Evolutionary conservation across 2,888 invertebrate species (phyloP).

Genomic region (Crossocerus cetratus): DNA sequence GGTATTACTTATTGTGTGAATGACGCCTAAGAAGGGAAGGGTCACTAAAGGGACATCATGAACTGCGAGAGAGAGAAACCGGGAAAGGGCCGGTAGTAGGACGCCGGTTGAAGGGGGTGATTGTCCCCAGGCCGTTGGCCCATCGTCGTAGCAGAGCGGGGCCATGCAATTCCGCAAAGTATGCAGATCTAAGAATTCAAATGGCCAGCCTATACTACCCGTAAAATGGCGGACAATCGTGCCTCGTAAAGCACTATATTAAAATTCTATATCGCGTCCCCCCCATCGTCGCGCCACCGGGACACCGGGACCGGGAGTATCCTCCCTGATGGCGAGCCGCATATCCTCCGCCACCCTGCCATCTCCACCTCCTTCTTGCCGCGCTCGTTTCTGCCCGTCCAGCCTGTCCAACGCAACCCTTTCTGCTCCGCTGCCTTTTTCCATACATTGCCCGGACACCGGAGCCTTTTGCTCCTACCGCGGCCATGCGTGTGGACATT

Average conservation of each 20-base stretch:
- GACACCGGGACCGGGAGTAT: conserved; percentile 38
- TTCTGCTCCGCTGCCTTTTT: conserved; percentile 33
- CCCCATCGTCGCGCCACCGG: conserved; percentile 27
- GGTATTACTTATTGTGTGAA: too few relatives aligned
- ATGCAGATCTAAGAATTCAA: conserved; percentile 77
- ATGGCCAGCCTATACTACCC: conserved; percentile 73
- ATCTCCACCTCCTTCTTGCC: conserved; percentile 21
- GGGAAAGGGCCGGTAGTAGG: neutral
- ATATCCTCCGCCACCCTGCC: conserved; percentile 1
- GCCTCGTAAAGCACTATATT: conserved; percentile 77
- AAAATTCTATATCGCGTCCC: conserved; percentile 75
- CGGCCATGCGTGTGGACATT: conserved; percentile 49
- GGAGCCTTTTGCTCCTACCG: conserved; percentile 48
- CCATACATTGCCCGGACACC: conserved; percentile 47
- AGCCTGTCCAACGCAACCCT: conserved; percentile 49
- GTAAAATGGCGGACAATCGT: conserved; percentile 77
- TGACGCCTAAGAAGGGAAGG: neutral
- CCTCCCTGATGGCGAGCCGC: too few relatives aligned
- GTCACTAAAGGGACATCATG: neutral
- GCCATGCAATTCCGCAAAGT: conserved; percentile 75
- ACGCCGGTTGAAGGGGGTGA: conserved; percentile 36
- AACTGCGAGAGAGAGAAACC: neutral
- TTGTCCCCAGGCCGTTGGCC: conserved; percentile 26
- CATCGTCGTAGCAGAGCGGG: conserved; percentile 55
- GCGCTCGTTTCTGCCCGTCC: conserved; percentile 12